Conservation (phyloP, 2,113 vertebrate species). For the Pimephales promelas region DNA sequence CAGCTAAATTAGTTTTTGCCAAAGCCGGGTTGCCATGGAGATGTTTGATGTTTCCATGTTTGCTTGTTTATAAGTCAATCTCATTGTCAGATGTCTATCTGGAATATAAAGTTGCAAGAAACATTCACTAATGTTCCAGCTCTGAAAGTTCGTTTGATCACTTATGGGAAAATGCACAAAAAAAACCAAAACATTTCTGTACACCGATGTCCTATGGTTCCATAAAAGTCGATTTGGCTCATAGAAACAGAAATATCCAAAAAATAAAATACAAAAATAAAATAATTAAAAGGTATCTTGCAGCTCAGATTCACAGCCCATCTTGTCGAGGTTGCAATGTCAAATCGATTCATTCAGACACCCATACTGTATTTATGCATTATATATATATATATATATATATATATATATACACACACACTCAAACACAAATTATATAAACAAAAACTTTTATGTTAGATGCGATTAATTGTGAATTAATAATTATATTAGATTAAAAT, state of each 20-base stretch:
- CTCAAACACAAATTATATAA: too few relatives aligned
- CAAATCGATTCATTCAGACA: too few relatives aligned
- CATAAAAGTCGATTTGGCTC: background rate
- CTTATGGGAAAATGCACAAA: background rate
- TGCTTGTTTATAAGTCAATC: background rate
- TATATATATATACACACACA: too few relatives aligned
- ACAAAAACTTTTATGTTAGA: too few relatives aligned
- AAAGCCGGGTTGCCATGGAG: slow-evolving; percentile 43
- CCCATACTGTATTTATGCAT: too few relatives aligned
- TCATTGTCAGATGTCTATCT: background rate
- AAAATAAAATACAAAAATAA: too few relatives aligned
- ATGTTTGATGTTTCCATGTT: background rate
- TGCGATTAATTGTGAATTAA: too few relatives aligned
- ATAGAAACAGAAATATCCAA: background rate
- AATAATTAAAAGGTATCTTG: background rate
- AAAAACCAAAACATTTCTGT: background rate
- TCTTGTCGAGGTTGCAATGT: background rate
- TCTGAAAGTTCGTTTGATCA: background rate
- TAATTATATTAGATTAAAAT: too few relatives aligned
- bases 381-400: too few relatives aligned
- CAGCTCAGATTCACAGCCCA: background rate
- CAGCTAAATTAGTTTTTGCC: slow-evolving; percentile 37
- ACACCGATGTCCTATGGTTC: background rate
- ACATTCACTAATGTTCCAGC: background rate
- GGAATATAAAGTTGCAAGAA: background rate